Evolutionary conservation across 35 echinoderm and acorn worm genomes (phyloP), one percentile per base, ranked within the genome.

Genomic region (Nesometra sesokonis): DNA sequence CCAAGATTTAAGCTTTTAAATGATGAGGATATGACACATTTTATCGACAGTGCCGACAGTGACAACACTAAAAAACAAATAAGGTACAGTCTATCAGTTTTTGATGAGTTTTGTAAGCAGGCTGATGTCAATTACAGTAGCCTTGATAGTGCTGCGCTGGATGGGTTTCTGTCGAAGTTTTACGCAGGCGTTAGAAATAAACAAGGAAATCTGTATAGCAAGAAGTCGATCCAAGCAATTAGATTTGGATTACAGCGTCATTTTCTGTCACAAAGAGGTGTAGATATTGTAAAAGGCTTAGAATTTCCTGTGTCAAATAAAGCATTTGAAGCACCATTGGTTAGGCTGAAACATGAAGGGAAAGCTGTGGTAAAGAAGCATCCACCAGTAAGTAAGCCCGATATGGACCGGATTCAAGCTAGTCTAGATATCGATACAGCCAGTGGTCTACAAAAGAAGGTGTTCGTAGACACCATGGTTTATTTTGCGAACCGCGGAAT

Each of bases 401-500:
- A 87, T 35, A 87, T 87, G 85, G 78, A 77, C 31, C 80, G 78
- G 78, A 87, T 87, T 33, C 47, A 17, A 23, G 34, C 30, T 30
- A 31, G 29, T 78, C 0, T 87, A 29, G 85, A 87, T 17, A 31
- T 87, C 30, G 0, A 30, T 30, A 87, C 85, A 32, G 57, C 85
- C 0, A 30, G 57, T 78, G 85, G 85, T 33, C 36, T 87, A 36
- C 85, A 87, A 57, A 47, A 76, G 27, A 87, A 87, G 36, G 85
- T 87, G 8, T 78, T 87, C 78, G 35, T 87, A 7, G 85, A 87
- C 30, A 87, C 33, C 17, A 87, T 87, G 84, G 47, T 47, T 30
- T 37, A 47, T 31, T 85, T 85, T 85, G 84, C 21, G 5, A 52
- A 85, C 84, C 13, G 85, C 57, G 85, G 85, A 13, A 33, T 31